These are phyloP conservation scores for Melipona bicolor DNA, from an alignment of 2,888 invertebrate species.

Conservation along the genomic window DNA sequence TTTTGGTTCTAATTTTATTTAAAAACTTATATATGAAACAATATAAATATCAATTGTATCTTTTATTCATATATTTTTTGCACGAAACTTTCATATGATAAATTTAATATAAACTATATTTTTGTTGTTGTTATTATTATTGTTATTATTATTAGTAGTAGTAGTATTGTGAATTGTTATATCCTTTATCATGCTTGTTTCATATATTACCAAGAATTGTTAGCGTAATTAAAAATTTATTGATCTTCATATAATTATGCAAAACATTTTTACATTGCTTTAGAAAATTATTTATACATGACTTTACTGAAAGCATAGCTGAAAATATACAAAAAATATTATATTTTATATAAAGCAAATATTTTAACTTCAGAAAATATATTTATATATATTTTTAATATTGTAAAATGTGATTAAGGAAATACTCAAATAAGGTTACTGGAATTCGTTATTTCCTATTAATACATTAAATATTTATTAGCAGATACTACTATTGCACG, in stretches of 20 bases:
- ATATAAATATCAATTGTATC: not conserved
- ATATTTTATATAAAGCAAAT: slow-evolving; percentile 1
- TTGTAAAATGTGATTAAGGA: not conserved
- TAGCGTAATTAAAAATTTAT: slow-evolving; percentile 24
- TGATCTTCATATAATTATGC: slow-evolving; percentile 28
- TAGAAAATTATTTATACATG: slow-evolving; percentile 14
- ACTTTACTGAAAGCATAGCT: slow-evolving; percentile 25
- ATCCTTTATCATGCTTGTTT: slow-evolving; percentile 20
- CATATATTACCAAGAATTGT: slow-evolving; percentile 30
- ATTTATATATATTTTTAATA: not conserved
- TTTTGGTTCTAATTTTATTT: not conserved
- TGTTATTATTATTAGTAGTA: no score
- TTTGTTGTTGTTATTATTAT: no score
- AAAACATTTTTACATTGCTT: slow-evolving; percentile 11
- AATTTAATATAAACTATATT: not conserved
- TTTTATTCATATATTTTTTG: slow-evolving; percentile 7
- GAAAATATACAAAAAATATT: slow-evolving; percentile 29
- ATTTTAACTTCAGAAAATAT: not conserved
- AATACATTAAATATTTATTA: slow-evolving; percentile 58
- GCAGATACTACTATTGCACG: slow-evolving; percentile 47
- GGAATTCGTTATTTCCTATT: slow-evolving; percentile 40
- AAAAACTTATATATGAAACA: not conserved
- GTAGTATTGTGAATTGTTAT: slow-evolving; percentile 10
- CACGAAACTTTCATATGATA: not conserved
- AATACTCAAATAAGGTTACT: slow-evolving; percentile 21